Evolutionary conservation across 2,113 vertebrate genomes (phyloP), one percentile per base, ranked within the genome.

Genomic region (Zingel zingel): DNA sequence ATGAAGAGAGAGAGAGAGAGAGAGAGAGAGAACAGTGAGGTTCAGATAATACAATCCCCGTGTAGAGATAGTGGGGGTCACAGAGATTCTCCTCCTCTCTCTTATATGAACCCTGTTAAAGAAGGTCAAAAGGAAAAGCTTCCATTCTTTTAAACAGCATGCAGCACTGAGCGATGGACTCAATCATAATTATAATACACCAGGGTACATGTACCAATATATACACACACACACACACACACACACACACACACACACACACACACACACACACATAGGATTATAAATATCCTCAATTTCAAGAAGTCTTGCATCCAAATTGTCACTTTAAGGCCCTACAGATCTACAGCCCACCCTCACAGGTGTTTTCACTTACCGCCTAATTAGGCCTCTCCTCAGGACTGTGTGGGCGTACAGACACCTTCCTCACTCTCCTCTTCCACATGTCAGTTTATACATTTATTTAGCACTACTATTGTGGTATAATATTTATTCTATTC

Each of bases 91-190:
- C 36, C 30, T 74, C 25, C 25, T 58, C 27, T 0, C 39, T 56
- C 36, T 78, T 64, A 77, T 9, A 43, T 85, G 85, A 88, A 85
- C 11, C 51, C 43, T 54, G n/a, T 68, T 3, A 58, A 81, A 69
- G 66, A 69, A 77, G 73, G 79, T 82, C 70, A 86, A 78, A 65
- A 74, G 76, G 82, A 86, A 87, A 70, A 19, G 25, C 36, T 51
- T 77, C 59, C 66, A 85, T 50, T 79, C 33, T 48, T 82, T 65
- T 76, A 64, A 80, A 53, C 59, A 57, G 43, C 30, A 23, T 45
- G 36, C 45, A 68, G 67, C 0, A 2, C 14, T 54, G 65, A 14
- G 36, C 15, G 14, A 61, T 3, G 0, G 36, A 45, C 65, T 62
- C 23, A 13, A 23, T 62, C 21, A 57, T 66, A n/a, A 70, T 64